Evolutionary conservation across 1,140 invertebrate genomes (phyloP), one percentile per base, ranked within the genome.

Genomic region (Hormaphis cornu): DNA sequence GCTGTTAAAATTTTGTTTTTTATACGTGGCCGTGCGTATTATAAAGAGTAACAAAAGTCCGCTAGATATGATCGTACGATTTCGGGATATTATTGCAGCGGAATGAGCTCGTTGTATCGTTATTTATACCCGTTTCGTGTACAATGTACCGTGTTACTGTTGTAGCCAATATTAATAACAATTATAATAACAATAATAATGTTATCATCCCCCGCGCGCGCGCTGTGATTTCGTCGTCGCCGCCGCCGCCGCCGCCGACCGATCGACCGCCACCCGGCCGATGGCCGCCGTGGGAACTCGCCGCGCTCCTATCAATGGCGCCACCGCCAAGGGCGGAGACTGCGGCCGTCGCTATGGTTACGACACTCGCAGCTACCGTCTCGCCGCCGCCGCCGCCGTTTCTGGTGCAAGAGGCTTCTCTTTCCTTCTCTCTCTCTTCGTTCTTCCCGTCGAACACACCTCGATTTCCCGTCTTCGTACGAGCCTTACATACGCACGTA

Each of bases 291-390:
- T 16, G 61, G 44, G 44, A 46, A 50, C 50, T 66, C 33, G 30
- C 44, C 30, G 44, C 14, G 44, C 18, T n/a, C 18, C 42, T 44
- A n/a, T 66, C 35, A 66, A 66, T 66, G 61, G 61, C 61, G 61
- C 61, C 61, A 66, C 16, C 10, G 20, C 44, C 61, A 66, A 66
- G 61, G 61, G 61, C 61, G 61, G 61, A 66, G 61, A 66, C 61
- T 66, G 61, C 61, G 30, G 26, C 61, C 9, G 30, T 66, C 14
- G 28, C 44, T 16, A 66, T 66, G 61, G 61, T 50, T 50, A 66
- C 61, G 3, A 14, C 37, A 5, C 12, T n/a, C 16, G 42, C n/a
- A 10, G 42, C 42, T 46, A 46, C 12, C 12, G 42, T 46, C 42
- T n/a, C 12, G 22, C 8, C 18, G 33, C 12, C 35, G 9, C 14